Percentiles rank a stretch among this genome's conserved stretches.
These are phyloP conservation scores for Anorthoa munda DNA, from an alignment of 2,888 invertebrate species.

Conservation along the genomic window DNA sequence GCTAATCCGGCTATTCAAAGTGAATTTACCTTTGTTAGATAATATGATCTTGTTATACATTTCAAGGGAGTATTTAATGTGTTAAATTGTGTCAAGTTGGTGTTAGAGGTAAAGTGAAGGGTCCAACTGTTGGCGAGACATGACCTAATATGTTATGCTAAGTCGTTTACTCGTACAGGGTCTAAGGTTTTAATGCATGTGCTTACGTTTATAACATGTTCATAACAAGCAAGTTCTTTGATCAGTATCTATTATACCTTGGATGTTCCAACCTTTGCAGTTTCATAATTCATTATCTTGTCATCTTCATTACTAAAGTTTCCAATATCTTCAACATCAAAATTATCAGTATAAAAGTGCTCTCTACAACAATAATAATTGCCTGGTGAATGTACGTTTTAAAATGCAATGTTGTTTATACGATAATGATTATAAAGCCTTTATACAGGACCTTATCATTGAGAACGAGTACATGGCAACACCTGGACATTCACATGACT, in stretches of 20 bases:
- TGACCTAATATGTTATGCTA: slow-evolving; percentile 52
- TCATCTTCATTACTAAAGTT: not conserved
- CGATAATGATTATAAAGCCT: slow-evolving; percentile 52
- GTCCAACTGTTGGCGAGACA: slow-evolving; percentile 46
- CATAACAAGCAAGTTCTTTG: slow-evolving; percentile 15
- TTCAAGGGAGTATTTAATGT: slow-evolving; percentile 33
- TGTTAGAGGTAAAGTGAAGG: slow-evolving; percentile 56
- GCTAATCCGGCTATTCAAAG: slow-evolving; percentile 30
- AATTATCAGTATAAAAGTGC: not conserved
- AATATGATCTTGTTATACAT: slow-evolving; percentile 34
- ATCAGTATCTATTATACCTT: slow-evolving; percentile 1
- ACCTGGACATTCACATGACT: slow-evolving; percentile 75
- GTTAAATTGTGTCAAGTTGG: slow-evolving; percentile 49
- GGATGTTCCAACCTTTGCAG: slow-evolving; percentile 2
- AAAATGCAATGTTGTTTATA: slow-evolving; percentile 37
- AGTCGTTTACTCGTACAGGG: slow-evolving; percentile 37
- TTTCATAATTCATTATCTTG: not conserved
- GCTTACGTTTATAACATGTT: slow-evolving; percentile 4
- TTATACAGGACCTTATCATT: slow-evolving; percentile 54
- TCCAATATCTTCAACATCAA: slow-evolving; percentile 4
- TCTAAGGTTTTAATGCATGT: slow-evolving; percentile 37
- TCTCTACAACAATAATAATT: slow-evolving; percentile 19
- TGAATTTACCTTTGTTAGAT: slow-evolving; percentile 35
- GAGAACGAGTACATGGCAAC: slow-evolving; percentile 61
- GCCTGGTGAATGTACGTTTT: slow-evolving; percentile 16